Base-by-base conservation (phyloP, 2,113 vertebrate species). In the Spilogale gracilis region DNA sequence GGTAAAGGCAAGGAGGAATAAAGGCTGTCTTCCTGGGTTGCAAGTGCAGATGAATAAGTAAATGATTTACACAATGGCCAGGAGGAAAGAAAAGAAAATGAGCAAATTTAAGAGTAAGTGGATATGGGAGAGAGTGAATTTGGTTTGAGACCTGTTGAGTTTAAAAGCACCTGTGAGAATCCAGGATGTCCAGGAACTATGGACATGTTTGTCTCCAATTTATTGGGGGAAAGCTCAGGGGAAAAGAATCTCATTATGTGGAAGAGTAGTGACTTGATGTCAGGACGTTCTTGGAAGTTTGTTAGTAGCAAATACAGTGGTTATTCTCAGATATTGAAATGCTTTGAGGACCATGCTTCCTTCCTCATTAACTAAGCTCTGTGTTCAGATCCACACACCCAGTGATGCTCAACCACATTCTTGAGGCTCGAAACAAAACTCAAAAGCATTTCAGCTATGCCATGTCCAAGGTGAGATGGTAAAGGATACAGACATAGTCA, bases 261-360 rank as follows among this genome's bases (percentile, higher is more conserved):
- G 50, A 96, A 96, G 43, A 90, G 23, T 18, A 94, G 58, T 81
- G 71, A 25, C 11, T 58, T 90, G 63, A 83, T 58, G 50, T 76
- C 23, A 60, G 12, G 27, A 95, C 91, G 20, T 50, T 92, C 96
- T 95, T 54, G 9, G 6, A 48, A 91, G n/a, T 71, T 23, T 38
- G 27, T 86, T 88, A 73, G 63, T 48, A 90, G 67, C 30, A 92
- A 96, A 80, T 32, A 54, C 3, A 85, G 54, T 45, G 20, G 43
- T 87, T 82, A 85, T 94, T 89, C 85, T 94, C 71, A 94, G 85
- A 84, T 93, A 71, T 0, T 82, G 65, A 96, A 81, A 32, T 94
- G 63, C 69, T 83, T 69, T 65, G 45, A 74, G 17, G 61, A 48
- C 12, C 0, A 23, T 32, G 27, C 52, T 84, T 96, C n/a, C 93